A percentile compares a stretch with the other conserved stretches of the same genome.
Evolutionary conservation across 2,113 vertebrate genomes (phyloP).

Genomic region (Nesoenas mayeri): DNA sequence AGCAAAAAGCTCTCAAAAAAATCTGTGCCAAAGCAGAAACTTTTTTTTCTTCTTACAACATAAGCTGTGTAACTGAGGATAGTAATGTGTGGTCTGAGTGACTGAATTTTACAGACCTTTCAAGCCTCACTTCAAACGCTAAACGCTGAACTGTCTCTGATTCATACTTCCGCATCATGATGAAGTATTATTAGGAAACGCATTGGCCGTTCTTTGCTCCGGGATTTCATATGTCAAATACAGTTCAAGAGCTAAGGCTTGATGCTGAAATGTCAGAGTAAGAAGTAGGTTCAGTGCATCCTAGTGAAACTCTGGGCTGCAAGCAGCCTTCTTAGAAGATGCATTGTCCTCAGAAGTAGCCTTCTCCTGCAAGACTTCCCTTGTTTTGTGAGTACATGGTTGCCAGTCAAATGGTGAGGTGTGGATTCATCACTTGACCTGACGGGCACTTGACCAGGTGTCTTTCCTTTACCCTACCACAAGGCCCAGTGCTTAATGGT

Average conservation of each 20-base stretch:
- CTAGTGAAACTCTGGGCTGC: background rate
- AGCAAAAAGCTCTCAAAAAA: background rate
- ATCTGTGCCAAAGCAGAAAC: background rate
- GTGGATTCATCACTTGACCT: background rate
- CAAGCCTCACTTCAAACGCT: background rate
- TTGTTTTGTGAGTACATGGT: background rate
- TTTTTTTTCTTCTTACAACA: background rate
- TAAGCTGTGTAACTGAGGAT: background rate
- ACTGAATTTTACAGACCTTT: background rate
- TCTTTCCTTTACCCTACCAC: background rate
- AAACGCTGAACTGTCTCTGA: background rate
- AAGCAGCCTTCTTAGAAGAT: background rate
- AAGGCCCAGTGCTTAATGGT: background rate
- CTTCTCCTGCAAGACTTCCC: background rate
- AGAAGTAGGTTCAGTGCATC: background rate
- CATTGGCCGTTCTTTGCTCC: background rate
- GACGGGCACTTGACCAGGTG: background rate
- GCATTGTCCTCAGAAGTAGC: background rate
- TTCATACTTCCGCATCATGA: background rate
- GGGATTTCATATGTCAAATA: background rate
- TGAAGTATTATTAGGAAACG: background rate
- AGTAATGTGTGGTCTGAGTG: background rate
- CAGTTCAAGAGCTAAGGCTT: background rate
- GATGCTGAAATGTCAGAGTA: background rate
- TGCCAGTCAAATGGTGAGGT: background rate